These are phyloP conservation scores for Argynnis bischoffii DNA, from an alignment of 2,888 invertebrate genomes.

Conservation along the genomic window DNA sequence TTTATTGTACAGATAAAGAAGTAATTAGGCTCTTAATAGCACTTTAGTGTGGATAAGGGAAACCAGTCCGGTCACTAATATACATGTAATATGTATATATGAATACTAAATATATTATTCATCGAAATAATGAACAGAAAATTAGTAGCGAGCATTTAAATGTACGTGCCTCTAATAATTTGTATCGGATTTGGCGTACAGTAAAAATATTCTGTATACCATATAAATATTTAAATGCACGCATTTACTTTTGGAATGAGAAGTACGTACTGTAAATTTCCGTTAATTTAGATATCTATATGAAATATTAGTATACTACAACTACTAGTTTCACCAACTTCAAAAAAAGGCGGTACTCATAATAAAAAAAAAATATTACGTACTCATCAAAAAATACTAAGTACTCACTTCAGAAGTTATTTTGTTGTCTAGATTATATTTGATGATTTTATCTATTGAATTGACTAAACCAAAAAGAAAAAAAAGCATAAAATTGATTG, in stretches of 20 bases:
- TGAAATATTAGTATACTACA: not conserved
- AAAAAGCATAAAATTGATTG: no score
- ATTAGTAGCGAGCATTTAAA: not conserved
- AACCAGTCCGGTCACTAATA: no score
- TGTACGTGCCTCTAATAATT: constrained; percentile 16
- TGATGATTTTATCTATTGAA: no score
- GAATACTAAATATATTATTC: not conserved
- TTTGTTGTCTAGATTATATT: no score
- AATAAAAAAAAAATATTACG: no score
- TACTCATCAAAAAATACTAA: no score
- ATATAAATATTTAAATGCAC: constrained; percentile 12
- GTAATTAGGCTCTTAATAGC: no score
- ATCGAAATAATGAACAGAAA: constrained; percentile 6
- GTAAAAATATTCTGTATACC: constrained; percentile 8
- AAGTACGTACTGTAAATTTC: not conserved
- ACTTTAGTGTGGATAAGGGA: no score
- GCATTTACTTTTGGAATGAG: not conserved
- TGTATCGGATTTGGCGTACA: constrained; percentile 2
- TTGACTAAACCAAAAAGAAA: no score
- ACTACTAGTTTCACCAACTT: not conserved
- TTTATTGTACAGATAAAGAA: no score
- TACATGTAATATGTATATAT: no score
- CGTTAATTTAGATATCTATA: constrained; percentile 3
- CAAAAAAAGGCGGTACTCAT: not conserved
- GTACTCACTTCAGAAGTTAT: no score